These are phyloP conservation scores for Aplysina aerophoba DNA, from an alignment of 37 sponge, comb jelly and placozoan species.

Conservation along the genomic window DNA sequence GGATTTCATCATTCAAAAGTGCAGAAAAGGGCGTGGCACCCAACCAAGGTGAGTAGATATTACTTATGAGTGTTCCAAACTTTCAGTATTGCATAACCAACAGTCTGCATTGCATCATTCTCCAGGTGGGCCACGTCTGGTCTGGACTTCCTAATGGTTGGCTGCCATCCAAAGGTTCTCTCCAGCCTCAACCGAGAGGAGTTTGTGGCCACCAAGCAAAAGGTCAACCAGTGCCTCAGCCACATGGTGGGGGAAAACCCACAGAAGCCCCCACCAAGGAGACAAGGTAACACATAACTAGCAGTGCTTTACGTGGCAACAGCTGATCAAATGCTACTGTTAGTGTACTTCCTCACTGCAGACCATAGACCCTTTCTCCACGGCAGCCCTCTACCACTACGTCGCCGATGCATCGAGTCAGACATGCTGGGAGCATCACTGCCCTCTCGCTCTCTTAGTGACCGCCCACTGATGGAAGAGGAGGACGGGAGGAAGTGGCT, in stretches of 20 bases:
- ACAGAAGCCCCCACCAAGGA: neutral
- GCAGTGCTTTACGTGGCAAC: too few species aligned
- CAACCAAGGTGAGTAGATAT: constrained; percentile 54
- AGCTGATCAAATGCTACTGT: too few species aligned
- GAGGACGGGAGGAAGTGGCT: neutral
- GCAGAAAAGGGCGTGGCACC: constrained; percentile 68
- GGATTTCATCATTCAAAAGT: constrained; percentile 66
- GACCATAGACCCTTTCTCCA: too few species aligned
- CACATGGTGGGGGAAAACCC: constrained; percentile 66
- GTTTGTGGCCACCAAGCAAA: constrained; percentile 57
- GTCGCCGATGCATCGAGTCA: neutral
- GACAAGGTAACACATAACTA: neutral
- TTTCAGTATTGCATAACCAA: neutral
- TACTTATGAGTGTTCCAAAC: neutral
- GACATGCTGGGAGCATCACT: neutral
- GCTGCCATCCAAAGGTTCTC: constrained; percentile 61
- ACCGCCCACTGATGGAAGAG: neutral
- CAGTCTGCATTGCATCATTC: neutral
- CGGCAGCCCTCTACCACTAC: neutral
- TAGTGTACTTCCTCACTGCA: too few species aligned
- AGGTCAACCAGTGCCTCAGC: constrained; percentile 56
- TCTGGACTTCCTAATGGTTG: constrained; percentile 73
- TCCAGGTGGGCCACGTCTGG: constrained; percentile 76
- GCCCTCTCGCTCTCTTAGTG: neutral
- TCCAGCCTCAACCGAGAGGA: constrained; percentile 40